Percentiles rank a stretch among this genome's conserved stretches.
Evolutionary conservation across 1,140 invertebrate species (phyloP).

Genomic region (Saccostrea cuccullata): DNA sequence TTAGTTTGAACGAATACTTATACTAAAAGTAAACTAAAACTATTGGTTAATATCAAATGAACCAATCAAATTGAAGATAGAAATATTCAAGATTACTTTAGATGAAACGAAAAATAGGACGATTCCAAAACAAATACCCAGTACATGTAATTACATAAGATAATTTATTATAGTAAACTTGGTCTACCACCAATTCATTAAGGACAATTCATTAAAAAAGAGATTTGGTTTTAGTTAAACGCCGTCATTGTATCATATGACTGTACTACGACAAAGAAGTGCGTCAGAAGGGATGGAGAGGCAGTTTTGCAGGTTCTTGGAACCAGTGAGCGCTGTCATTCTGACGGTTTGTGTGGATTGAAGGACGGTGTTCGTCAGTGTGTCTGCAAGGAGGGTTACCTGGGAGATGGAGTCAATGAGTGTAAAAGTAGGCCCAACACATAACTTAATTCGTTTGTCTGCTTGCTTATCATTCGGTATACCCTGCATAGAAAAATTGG

Average conservation of each 20-base stretch:
- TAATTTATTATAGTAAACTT: no score
- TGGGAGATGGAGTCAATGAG: slow-evolving; percentile 54
- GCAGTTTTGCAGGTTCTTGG: slow-evolving; percentile 4
- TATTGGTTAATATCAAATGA: no score
- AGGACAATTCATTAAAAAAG: neutral
- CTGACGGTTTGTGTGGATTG: slow-evolving; percentile 49
- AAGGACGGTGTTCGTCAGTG: slow-evolving; percentile 51
- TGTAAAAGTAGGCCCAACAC: slow-evolving; percentile 46
- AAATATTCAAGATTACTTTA: no score
- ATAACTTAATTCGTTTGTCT: neutral
- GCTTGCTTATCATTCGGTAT: neutral
- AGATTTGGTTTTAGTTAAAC: slow-evolving; percentile 29
- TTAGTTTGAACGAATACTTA: no score
- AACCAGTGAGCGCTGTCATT: slow-evolving; percentile 38
- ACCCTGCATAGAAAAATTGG: neutral
- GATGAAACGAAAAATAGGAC: no score
- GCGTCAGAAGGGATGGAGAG: slow-evolving; percentile 37
- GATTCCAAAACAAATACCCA: no score
- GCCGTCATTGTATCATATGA: slow-evolving; percentile 40
- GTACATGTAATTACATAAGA: no score
- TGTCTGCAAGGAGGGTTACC: slow-evolving; percentile 50
- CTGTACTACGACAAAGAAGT: slow-evolving; percentile 46
- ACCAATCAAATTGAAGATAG: no score
- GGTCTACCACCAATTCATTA: no score
- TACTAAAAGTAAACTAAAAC: no score